These are phyloP conservation scores for Andinoacara biseriatus DNA, from an alignment of 2,113 vertebrate genomes.

Conservation along the genomic window DNA sequence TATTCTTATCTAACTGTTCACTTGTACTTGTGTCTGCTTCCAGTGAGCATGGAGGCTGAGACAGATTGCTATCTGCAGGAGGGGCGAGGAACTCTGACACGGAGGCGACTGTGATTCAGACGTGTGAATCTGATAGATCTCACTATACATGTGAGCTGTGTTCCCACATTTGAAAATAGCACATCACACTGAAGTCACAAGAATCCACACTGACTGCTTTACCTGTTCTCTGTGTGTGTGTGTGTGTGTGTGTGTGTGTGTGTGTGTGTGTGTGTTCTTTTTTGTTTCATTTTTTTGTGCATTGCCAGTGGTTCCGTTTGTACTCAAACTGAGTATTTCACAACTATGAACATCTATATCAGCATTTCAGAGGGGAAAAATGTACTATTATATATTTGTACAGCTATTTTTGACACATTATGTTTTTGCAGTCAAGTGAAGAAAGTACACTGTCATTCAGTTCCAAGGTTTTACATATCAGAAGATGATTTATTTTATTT, in stretches of 20 bases:
- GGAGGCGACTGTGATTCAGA: slow-evolving; percentile 18
- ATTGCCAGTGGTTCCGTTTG: neutral
- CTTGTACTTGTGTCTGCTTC: neutral
- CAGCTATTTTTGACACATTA: neutral
- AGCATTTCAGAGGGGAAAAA: neutral
- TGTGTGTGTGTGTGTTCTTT: no score
- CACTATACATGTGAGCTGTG: slow-evolving; percentile 1
- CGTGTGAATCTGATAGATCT: slow-evolving; percentile 36
- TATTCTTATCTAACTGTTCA: neutral
- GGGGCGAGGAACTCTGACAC: slow-evolving; percentile 40
- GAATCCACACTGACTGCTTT: neutral
- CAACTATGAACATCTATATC: neutral
- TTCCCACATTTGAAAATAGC: slow-evolving; percentile 45
- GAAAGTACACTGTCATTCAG: neutral
- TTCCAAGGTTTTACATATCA: neutral
- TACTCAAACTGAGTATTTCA: neutral
- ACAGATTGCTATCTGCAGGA: slow-evolving; percentile 23
- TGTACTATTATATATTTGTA: neutral
- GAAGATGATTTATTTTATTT: neutral
- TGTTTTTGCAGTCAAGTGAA: neutral
- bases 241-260: no score
- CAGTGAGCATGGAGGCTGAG: neutral
- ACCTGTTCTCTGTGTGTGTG: neutral
- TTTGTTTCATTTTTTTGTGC: neutral
- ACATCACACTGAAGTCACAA: slow-evolving; percentile 9